phyloP scores from a whole-genome alignment of 2,797 vertebrate species.

The Lithobates sylvaticus region DNA sequence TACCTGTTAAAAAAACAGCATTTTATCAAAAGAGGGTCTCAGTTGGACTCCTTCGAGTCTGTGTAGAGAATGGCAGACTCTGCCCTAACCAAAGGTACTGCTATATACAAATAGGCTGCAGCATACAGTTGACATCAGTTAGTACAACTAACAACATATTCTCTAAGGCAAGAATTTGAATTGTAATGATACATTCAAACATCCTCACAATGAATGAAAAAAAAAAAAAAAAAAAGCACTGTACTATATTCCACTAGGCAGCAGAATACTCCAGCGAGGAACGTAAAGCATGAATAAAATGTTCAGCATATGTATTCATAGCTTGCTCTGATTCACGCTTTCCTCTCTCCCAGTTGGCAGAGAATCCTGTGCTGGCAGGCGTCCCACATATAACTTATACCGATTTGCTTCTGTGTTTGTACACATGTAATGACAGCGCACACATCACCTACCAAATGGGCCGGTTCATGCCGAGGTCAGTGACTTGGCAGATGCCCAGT shows the following conservation, averaged over 20 bases:
- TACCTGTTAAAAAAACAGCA: too few relatives aligned
- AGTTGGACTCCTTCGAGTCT: too few relatives aligned
- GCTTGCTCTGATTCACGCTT: conserved; percentile 24
- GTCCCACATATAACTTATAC: conserved; percentile 50
- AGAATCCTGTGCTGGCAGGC: conserved; percentile 33
- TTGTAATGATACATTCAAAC: neutral
- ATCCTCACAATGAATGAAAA: too few relatives aligned
- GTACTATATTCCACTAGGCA: neutral
- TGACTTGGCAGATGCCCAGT: conserved; percentile 34
- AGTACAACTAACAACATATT: neutral
- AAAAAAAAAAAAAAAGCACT: neutral
- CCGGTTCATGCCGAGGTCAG: conserved; percentile 38
- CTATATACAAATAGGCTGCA: too few relatives aligned
- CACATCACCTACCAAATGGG: conserved; percentile 49
- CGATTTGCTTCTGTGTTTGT: conserved; percentile 54
- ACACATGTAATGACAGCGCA: conserved; percentile 57
- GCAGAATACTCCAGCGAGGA: neutral
- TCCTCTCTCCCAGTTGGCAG: conserved; percentile 45
- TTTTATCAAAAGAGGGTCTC: too few relatives aligned
- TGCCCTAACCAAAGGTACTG: too few relatives aligned
- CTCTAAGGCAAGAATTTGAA: neutral
- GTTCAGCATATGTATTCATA: conserved; percentile 20
- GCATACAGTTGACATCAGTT: neutral
- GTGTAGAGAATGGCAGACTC: too few relatives aligned
- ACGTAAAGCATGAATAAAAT: conserved; percentile 5